Base-by-base conservation (phyloP, 2,888 invertebrate species). In the Dichetophora obliterata region DNA sequence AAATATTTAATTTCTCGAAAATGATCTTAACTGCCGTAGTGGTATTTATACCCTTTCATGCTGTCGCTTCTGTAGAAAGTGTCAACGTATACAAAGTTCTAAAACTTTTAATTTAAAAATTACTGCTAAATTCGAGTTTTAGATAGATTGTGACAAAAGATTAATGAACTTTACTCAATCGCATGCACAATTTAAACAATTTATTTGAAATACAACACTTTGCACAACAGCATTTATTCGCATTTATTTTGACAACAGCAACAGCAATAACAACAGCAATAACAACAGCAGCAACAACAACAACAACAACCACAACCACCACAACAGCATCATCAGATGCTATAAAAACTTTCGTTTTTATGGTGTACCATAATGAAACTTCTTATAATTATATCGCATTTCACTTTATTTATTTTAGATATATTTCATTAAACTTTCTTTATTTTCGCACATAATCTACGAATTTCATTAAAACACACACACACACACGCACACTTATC, bases 351-450 rank as follows among this genome's bases (percentile, higher is more conserved):
- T 31, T 65, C 37, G 34, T 65, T 31, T 65, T 31, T 31, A 34
- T 65, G 65, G 34, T 34, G 16, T 14, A 22, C 65, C 76, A 65
- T 57, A 54, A 66, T 65, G 61, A 76, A 72, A 76, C 75, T 76
- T 68, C 43, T 75, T 80, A 78, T 78, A 76, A 79, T 78, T 79
- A 72, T 65, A 66, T 69, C 61, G 43, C 69, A 61, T 50, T 72
- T 27, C 16, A 43, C 70, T 77, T 74, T 74, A 69, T 72, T 66
- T 75, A 66, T 52, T 63, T 73, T 63, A n/a, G n/a, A n/a, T n/a
- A 65, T 73, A 73, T 73, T 52, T 63, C 73, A 52, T 65, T 65
- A 65, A 73, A 65, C 63, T 63, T 73, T 65, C 50, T 43, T 73
- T 63, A 73, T 65, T 73, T 73, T 50, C 65, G 73, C 65, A 65